phyloP scores from a whole-genome alignment of 2,888 invertebrate genomes.

The Spilosoma lubricipeda region DNA sequence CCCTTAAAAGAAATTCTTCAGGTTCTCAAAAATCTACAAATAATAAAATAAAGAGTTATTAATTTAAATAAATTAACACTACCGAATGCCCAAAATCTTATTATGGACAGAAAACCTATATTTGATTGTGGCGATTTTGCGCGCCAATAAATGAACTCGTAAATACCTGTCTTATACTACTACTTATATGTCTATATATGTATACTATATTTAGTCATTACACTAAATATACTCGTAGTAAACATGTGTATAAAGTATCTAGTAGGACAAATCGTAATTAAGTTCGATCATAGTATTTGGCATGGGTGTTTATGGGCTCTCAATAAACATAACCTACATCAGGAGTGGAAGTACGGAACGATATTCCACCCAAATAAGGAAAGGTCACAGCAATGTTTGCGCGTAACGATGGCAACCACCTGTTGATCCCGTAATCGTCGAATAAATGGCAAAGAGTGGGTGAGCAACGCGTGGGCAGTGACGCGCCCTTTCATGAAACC shows the following conservation, averaged over 20 bases:
- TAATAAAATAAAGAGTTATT: not conserved
- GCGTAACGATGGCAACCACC: conserved; percentile 73
- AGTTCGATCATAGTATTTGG: conserved; percentile 17
- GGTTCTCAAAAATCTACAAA: not conserved
- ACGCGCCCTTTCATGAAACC: conserved; percentile 38
- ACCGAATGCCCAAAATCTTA: not conserved
- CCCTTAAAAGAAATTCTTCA: too few relatives aligned
- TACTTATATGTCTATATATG: too few relatives aligned
- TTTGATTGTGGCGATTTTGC: not conserved
- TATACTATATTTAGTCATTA: too few relatives aligned
- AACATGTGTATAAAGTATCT: not conserved
- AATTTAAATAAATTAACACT: not conserved
- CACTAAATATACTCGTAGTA: too few relatives aligned
- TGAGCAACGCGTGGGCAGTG: conserved; percentile 41
- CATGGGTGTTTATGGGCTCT: conserved; percentile 17
- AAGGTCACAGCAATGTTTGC: conserved; percentile 64
- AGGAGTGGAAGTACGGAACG: not conserved
- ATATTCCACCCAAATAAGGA: conserved; percentile 52
- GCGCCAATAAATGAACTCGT: too few relatives aligned
- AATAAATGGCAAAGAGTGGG: conserved; percentile 71
- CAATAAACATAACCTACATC: conserved; percentile 10
- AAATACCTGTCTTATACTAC: too few relatives aligned
- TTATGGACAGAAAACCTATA: not conserved
- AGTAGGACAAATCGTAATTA: not conserved
- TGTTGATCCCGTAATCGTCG: conserved; percentile 63